Evolutionary conservation across 2,888 invertebrate species (phyloP).

Genomic region (Sphinx pinastri): DNA sequence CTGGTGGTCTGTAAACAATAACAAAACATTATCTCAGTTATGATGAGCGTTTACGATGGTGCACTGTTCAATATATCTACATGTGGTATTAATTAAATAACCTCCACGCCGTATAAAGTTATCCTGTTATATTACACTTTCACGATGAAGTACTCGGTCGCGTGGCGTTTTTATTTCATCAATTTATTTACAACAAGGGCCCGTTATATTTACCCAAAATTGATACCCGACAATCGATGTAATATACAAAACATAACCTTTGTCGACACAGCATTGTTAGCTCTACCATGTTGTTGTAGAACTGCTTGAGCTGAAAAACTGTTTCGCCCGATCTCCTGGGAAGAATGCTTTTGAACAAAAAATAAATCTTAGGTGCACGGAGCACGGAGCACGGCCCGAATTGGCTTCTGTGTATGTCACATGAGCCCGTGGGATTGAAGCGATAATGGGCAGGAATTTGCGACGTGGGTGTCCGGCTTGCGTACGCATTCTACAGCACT

Average conservation of each 20-base stretch:
- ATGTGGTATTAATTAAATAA: constrained; percentile 54
- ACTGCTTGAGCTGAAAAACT: constrained; percentile 39
- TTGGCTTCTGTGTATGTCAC: constrained; percentile 74
- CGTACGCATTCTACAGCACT: constrained; percentile 67
- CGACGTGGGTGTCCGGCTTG: constrained; percentile 79
- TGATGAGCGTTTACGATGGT: constrained; percentile 61
- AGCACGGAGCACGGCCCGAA: constrained; percentile 67
- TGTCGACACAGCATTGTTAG: constrained; percentile 34
- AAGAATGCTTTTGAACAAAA: constrained; percentile 59
- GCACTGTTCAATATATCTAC: constrained; percentile 44
- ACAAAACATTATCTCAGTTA: constrained; percentile 68
- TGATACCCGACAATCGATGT: not conserved
- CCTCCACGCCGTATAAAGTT: constrained; percentile 50
- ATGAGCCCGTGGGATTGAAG: constrained; percentile 75
- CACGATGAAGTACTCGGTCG: constrained; percentile 42
- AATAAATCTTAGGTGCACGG: constrained; percentile 56
- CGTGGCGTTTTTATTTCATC: constrained; percentile 33
- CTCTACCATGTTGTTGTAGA: constrained; percentile 13
- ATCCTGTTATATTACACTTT: constrained; percentile 43
- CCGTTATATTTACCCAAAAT: not conserved
- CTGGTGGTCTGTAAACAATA: constrained; percentile 80
- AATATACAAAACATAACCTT: not conserved
- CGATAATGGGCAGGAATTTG: constrained; percentile 68
- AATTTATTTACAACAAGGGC: constrained; percentile 1
- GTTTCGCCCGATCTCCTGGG: constrained; percentile 60